Percentiles rank a stretch among this genome's conserved stretches.
Evolutionary conservation across 2,113 vertebrate genomes (phyloP).

Genomic region (Gambusia affinis): DNA sequence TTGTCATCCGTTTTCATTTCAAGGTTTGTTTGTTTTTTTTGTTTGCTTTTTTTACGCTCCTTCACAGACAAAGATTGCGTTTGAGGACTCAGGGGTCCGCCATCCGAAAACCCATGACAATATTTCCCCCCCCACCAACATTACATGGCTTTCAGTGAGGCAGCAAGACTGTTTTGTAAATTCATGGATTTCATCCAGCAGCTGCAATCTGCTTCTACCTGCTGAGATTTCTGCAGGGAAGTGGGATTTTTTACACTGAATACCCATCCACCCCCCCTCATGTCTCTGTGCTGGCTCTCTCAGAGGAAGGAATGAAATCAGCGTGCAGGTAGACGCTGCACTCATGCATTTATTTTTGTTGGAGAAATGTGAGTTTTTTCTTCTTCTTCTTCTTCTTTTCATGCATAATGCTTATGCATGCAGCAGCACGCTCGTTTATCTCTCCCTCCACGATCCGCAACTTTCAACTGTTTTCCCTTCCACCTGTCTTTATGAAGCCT

Average conservation of each 20-base stretch:
- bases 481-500: conserved; percentile 5
- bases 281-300: conserved; percentile 22
- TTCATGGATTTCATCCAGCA: conserved; percentile 56
- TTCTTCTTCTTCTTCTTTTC: background rate
- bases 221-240: conserved; percentile 65
- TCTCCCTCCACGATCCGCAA: background rate
- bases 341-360: conserved; percentile 24
- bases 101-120: conserved; percentile 37
- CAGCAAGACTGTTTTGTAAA: conserved; percentile 58
- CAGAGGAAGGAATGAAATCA: conserved; percentile 21
- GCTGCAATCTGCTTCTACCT: conserved; percentile 61
- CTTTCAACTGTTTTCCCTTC: conserved; percentile 7
- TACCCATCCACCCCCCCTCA: conserved; percentile 44
- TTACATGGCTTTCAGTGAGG: conserved; percentile 26
- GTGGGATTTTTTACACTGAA: conserved; percentile 58
- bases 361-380: conserved; percentile 1
- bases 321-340: conserved; percentile 27
- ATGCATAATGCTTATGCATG: background rate
- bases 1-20: background rate
- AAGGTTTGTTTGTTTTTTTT: background rate
- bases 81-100: conserved; percentile 14
- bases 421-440: conserved; percentile 15
- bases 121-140: background rate
- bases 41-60: background rate
- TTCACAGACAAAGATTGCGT: conserved; percentile 9